A percentile compares a stretch with the other conserved stretches of the same genome.
phyloP scores from a whole-genome alignment of 35 echinoderm and acorn worm genomes.

The Eucidaris tribuloides region DNA sequence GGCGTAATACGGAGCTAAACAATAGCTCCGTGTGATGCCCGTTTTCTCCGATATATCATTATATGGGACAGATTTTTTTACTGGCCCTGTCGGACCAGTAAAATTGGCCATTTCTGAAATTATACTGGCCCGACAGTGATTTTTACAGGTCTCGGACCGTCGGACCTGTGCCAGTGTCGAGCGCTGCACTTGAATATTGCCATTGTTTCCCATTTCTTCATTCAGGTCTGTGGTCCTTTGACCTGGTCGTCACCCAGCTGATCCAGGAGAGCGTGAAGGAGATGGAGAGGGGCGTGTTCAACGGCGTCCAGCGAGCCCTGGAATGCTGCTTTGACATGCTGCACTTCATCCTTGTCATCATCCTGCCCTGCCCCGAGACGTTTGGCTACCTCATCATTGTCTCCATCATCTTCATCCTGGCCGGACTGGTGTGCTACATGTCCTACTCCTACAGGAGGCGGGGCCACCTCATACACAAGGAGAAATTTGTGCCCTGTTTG shows the following conservation, averaged over 20 bases:
- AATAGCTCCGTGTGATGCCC: too few relatives aligned
- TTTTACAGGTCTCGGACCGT: too few relatives aligned
- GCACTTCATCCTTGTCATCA: slow-evolving; percentile 90
- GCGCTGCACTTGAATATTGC: too few relatives aligned
- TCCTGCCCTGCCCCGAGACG: slow-evolving; percentile 67
- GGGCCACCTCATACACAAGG: slow-evolving; percentile 71
- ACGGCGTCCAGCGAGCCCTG: slow-evolving; percentile 83
- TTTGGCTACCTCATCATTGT: slow-evolving; percentile 86
- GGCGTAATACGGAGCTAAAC: too few relatives aligned
- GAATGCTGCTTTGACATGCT: slow-evolving; percentile 91
- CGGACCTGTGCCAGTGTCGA: too few relatives aligned
- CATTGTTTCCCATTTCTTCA: too few relatives aligned
- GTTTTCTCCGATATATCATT: too few relatives aligned
- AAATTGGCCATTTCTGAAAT: too few relatives aligned
- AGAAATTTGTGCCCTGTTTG: slow-evolving; percentile 34
- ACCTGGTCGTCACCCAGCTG: slow-evolving; percentile 68
- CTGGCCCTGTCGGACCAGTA: too few relatives aligned
- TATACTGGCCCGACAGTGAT: too few relatives aligned
- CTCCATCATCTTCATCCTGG: slow-evolving; percentile 55
- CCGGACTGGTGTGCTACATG: slow-evolving; percentile 46
- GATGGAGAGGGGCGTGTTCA: slow-evolving; percentile 68
- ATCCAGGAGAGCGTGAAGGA: slow-evolving; percentile 70
- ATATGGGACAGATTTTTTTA: too few relatives aligned
- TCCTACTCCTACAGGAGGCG: slow-evolving; percentile 62
- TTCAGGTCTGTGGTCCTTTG: slow-evolving; percentile 88